Evolutionary conservation across 2,888 invertebrate species (phyloP), one percentile per base, ranked within the genome.

Genomic region (Agrotis puta): DNA sequence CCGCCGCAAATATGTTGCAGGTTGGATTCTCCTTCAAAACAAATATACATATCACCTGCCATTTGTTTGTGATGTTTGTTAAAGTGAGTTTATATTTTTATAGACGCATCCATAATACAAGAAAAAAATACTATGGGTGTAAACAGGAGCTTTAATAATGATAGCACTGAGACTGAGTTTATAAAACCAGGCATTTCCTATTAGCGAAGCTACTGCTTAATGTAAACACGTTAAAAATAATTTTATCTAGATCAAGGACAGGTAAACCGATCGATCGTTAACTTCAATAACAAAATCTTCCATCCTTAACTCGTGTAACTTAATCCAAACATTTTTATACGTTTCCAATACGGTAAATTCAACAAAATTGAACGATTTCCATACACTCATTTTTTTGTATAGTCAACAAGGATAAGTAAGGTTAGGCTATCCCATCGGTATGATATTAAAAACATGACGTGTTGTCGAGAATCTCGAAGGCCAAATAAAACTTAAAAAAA

Each of bases 311-410:
- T 57, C 33, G 11, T 56, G 18, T 56, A 57, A 62, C 50, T 50
- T 53, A 53, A 69, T 45, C 33, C 56, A 75, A 78, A 57, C 27
- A 57, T 50, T 43, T 3, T 11, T 14, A 27, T 24, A 13, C 22
- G 45, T 73, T 39, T 57, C 22, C 64, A 62, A 78, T 51, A 53
- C 45, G 57, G 27, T 39, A 27, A 58, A 74, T 74, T 68, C 61
- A 79, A 73, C 56, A 67, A 45, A n/a, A 47, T 59, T 43, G 54
- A 81, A 65, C 45, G 62, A 65, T 81, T 76, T 79, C 27, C 51
- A 22, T 81, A 65, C 27, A 57, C 69, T 63, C 27, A 27, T 6
- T 53, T 57, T 39, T 16, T 27, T 3, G 51, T 27, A 62, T 51
- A 14, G 43, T 69, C 39, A 27, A 47, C 57, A 24, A 22, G n/a